Evolutionary conservation across 2,113 vertebrate genomes (phyloP), one percentile per base, ranked within the genome.

Genomic region (Psittacara wagleri): DNA sequence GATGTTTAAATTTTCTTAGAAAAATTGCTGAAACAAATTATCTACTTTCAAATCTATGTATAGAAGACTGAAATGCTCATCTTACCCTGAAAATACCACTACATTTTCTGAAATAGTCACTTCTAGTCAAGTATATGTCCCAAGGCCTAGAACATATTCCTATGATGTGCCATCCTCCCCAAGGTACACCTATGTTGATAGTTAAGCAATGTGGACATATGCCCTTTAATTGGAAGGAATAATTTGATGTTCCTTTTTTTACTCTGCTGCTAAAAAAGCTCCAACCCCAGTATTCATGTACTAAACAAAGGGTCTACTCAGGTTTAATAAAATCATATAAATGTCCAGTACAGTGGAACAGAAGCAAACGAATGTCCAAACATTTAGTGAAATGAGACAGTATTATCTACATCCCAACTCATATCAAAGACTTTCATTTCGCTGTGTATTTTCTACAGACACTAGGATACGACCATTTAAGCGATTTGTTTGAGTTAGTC

Each of bases 201-300:
- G n/a, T 39, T 33, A 69, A 76, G n/a, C 19, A 0, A 0, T 16
- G 9, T 37, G 59, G 22, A 9, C 28, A 24, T 10, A n/a, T 8
- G 28, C 13, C 33, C 49, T 44, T 46, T 22, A 68, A 46, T 8
- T 69, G 39, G 23, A 43, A 76, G 83, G 35, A 52, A 15, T n/a
- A 73, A 55, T 74, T 68, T 49, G 23, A 69, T 12, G 3, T 48
- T 61, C 28, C 17, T 15, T 54, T 73, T 74, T 75, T 73, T 18
- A 80, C 61, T 64, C 13, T 13, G 27, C 6, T 86, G 23, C 8
- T 13, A 86, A 31, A 37, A 86, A 52, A 18, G 13, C 55, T 39
- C 13, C 17, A 79, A 43, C 1, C 13, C 7, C 29, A 52, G 17
- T 46, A 52, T 18, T 51, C 20, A 43, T 51, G 10, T 44, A 51